Percentiles rank a stretch among this genome's conserved stretches.
Conservation (phyloP, 2,888 invertebrate species). For the Caenorhabditis japonica region DNA sequence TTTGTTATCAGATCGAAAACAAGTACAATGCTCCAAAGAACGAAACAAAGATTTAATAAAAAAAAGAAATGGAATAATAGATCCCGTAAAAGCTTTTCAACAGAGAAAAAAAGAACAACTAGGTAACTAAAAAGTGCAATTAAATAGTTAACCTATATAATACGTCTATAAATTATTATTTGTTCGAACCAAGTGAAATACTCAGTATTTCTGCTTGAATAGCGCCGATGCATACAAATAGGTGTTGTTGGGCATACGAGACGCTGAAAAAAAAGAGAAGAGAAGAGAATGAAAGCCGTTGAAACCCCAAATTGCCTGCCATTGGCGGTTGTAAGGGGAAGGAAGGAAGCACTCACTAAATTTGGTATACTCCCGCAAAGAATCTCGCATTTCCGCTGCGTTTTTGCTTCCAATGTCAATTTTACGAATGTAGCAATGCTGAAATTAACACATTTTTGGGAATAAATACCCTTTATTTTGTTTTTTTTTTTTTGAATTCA, state of each 20-base stretch:
- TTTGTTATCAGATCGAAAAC: conserved; percentile 20
- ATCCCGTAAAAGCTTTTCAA: conserved; percentile 22
- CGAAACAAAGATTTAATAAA: conserved; percentile 8
- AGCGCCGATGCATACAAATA: conserved; percentile 52
- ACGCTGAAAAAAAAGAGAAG: conserved; percentile 36
- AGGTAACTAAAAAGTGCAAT: not conserved
- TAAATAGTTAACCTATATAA: too few relatives aligned
- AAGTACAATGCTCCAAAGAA: conserved; percentile 18
- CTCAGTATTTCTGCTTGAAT: conserved; percentile 46
- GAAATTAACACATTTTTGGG: conserved; percentile 18
- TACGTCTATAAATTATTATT: too few relatives aligned
- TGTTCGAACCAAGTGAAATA: too few relatives aligned
- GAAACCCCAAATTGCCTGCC: conserved; percentile 8
- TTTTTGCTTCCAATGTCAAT: conserved; percentile 59
- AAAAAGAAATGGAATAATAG: conserved; percentile 9
- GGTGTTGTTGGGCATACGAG: conserved; percentile 40
- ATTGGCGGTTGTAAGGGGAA: not conserved
- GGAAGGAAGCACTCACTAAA: conserved; percentile 45
- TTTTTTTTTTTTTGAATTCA: not conserved
- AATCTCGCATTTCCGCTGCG: conserved; percentile 57
- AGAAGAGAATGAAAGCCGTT: too few relatives aligned
- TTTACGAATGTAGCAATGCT: conserved; percentile 66
- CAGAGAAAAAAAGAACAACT: conserved; percentile 3
- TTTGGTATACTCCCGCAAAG: conserved; percentile 57
- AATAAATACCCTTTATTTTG: not conserved